A percentile compares a stretch with the other conserved stretches of the same genome.
These are phyloP conservation scores for Eulemur coronatus DNA, from an alignment of 2,797 vertebrate genomes.

Conservation along the genomic window DNA sequence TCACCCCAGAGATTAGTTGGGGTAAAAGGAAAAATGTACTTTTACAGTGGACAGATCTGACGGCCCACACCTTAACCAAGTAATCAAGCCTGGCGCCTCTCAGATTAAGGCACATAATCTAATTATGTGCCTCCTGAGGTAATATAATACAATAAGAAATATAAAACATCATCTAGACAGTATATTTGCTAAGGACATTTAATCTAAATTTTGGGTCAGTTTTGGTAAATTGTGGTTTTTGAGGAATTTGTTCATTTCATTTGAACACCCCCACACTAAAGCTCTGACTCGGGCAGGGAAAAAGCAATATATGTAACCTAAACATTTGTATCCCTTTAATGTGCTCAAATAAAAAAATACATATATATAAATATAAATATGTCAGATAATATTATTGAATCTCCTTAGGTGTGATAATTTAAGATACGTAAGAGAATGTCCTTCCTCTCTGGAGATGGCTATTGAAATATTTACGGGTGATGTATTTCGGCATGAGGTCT, in stretches of 20 bases:
- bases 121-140: background rate
- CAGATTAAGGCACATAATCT: background rate
- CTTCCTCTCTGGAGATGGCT: background rate
- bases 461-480: background rate
- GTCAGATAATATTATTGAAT: background rate
- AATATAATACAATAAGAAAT: background rate
- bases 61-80: background rate
- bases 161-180: background rate
- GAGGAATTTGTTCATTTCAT: background rate
- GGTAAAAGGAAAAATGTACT: background rate
- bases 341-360: too few relatives aligned
- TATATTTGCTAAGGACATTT: background rate
- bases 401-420: background rate
- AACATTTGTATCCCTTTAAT: too few relatives aligned
- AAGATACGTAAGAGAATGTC: background rate
- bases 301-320: too few relatives aligned
- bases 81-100: background rate
- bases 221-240: slow-evolving; percentile 19
- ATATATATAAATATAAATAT: background rate
- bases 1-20: background rate
- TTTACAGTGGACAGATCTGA: background rate
- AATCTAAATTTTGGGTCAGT: background rate
- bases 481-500: background rate
- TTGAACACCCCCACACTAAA: background rate
- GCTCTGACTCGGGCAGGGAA: too few relatives aligned